Evolutionary conservation across 2,113 vertebrate species (phyloP).

Genomic region (Camelus dromedarius): DNA sequence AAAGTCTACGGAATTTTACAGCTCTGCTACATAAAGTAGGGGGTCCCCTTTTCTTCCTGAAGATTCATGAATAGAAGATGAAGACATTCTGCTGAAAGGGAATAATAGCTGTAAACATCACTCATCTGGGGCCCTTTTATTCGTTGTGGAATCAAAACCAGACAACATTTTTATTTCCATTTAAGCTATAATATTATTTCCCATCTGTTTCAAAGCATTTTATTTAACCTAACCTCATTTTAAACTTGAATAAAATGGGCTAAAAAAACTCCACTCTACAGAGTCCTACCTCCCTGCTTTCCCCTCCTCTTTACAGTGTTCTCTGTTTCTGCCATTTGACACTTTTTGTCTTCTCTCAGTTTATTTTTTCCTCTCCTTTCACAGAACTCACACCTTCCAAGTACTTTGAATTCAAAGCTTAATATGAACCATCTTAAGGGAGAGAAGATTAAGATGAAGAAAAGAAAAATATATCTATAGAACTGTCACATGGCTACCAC

Average conservation of each 20-base stretch:
- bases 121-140: neutral
- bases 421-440: neutral
- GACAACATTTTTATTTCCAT: conserved; percentile 4
- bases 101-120: neutral
- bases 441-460: neutral
- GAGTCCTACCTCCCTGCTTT: neutral
- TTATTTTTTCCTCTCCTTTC: neutral
- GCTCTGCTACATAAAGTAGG: neutral
- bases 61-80: neutral
- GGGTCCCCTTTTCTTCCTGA: neutral
- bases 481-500: neutral
- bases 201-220: neutral
- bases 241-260: neutral
- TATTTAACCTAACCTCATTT: neutral
- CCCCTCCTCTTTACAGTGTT: neutral
- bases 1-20: conserved; percentile 9
- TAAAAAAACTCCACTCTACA: neutral
- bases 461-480: neutral
- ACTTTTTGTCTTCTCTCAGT: neutral
- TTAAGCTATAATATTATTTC: neutral
- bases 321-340: neutral
- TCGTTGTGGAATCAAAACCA: neutral
- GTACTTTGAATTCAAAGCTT: conserved; percentile 8
- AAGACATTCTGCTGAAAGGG: neutral
- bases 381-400: neutral